Evolutionary conservation across 1,140 invertebrate genomes (phyloP).

Genomic region (Hormaphis cornu): DNA sequence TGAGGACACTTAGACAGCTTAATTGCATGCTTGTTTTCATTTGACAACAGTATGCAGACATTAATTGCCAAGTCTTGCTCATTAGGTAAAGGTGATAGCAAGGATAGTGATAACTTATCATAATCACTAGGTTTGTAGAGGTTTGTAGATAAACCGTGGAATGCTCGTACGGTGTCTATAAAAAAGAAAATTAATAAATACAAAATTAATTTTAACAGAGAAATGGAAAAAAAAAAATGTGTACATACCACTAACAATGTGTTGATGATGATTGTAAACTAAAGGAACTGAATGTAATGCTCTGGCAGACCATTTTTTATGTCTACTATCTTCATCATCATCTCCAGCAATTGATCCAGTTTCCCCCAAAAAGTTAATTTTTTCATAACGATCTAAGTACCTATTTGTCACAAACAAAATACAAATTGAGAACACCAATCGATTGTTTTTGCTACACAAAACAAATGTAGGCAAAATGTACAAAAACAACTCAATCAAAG

Average conservation of each 20-base stretch:
- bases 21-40: conserved; percentile 76
- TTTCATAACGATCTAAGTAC: conserved; percentile 73
- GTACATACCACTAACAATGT: conserved; percentile 61
- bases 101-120: conserved; percentile 75
- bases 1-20: conserved; percentile 72
- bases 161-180: conserved; percentile 55
- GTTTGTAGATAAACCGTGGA: conserved; percentile 58
- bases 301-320: conserved; percentile 57
- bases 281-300: conserved; percentile 63
- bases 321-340: conserved; percentile 63
- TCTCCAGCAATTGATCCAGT: conserved; percentile 62
- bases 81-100: conserved; percentile 90
- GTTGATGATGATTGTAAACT: conserved; percentile 72
- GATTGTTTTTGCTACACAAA: neutral
- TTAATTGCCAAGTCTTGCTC: conserved; percentile 98
- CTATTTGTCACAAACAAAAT: conserved; percentile 48
- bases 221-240: neutral
- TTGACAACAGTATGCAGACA: conserved; percentile 88
- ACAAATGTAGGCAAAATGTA: neutral
- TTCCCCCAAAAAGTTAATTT: conserved; percentile 73
- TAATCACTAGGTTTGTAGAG: conserved; percentile 72
- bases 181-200: conserved; percentile 35
- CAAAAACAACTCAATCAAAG: neutral
- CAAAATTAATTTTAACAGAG: neutral
- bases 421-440: neutral